phyloP scores from a whole-genome alignment of 2,888 invertebrate genomes.

The Tachina fera region DNA sequence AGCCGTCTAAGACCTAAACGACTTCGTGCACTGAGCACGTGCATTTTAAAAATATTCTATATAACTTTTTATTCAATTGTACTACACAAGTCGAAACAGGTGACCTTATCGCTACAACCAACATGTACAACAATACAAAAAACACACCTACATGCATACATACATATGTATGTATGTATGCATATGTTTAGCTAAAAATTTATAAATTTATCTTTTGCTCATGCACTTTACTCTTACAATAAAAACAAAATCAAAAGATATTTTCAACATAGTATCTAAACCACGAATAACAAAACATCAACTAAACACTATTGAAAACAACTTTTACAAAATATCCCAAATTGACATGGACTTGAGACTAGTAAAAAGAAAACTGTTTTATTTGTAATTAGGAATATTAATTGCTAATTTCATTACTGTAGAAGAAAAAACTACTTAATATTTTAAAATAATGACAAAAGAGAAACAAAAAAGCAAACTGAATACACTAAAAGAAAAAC shows the following conservation, averaged over 20 bases:
- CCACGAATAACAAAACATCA: not conserved
- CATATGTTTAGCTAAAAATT: not conserved
- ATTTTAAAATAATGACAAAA: not conserved
- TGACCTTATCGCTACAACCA: no score
- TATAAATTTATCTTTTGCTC: no score
- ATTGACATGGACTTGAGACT: not conserved
- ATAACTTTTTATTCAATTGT: not conserved
- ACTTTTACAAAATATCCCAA: not conserved
- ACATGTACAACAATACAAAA: not conserved
- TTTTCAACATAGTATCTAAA: no score
- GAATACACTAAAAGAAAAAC: not conserved
- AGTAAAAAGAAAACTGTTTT: not conserved
- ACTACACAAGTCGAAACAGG: no score
- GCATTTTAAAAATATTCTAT: not conserved
- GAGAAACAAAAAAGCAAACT: not conserved
- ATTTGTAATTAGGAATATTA: not conserved
- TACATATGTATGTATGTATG: not conserved
- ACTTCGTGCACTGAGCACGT: not conserved
- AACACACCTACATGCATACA: not conserved
- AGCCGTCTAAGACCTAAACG: no score
- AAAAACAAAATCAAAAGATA: no score
- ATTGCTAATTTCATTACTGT: not conserved
- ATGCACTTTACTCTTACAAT: no score
- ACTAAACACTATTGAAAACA: not conserved
- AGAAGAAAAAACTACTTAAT: not conserved